These are phyloP conservation scores for Popillia japonica DNA, from an alignment of 1,140 invertebrate species.

Conservation along the genomic window DNA sequence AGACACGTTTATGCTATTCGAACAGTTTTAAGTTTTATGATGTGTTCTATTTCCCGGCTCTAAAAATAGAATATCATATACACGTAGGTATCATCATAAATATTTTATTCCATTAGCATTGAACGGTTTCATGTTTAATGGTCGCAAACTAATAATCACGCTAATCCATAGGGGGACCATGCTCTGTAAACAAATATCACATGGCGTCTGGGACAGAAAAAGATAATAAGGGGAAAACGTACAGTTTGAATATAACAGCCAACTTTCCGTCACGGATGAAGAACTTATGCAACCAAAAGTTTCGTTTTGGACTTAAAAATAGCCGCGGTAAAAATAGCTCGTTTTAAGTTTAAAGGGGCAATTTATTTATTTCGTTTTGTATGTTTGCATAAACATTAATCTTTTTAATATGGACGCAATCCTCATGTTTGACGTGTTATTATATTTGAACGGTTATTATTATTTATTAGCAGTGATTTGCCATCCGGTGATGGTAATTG, in stretches of 20 bases:
- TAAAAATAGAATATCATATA: too few species aligned
- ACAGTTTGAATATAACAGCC: too few species aligned
- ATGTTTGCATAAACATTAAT: conserved; percentile 1
- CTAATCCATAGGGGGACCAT: neutral
- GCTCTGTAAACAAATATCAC: neutral
- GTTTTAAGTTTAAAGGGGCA: neutral
- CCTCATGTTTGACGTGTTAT: conserved; percentile 49
- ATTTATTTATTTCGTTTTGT: neutral
- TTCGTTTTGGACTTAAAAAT: neutral
- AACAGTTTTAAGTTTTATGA: too few species aligned
- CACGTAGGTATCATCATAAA: neutral
- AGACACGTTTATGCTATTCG: too few species aligned
- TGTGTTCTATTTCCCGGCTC: too few species aligned
- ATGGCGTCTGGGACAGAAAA: neutral
- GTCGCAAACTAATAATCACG: conserved; percentile 4
- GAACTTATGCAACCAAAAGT: conserved; percentile 1
- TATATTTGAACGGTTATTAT: conserved; percentile 49
- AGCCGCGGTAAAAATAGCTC: neutral
- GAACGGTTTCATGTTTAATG: neutral
- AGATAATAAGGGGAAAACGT: neutral
- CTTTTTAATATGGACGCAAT: conserved; percentile 45
- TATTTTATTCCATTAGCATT: conserved; percentile 20
- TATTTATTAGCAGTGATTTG: conserved; percentile 44
- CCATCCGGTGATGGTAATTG: conserved; percentile 45
- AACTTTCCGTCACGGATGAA: neutral